Evolutionary conservation across 1,140 invertebrate species (phyloP), one percentile per base, ranked within the genome.

Genomic region (Caenorhabditis brenneri): DNA sequence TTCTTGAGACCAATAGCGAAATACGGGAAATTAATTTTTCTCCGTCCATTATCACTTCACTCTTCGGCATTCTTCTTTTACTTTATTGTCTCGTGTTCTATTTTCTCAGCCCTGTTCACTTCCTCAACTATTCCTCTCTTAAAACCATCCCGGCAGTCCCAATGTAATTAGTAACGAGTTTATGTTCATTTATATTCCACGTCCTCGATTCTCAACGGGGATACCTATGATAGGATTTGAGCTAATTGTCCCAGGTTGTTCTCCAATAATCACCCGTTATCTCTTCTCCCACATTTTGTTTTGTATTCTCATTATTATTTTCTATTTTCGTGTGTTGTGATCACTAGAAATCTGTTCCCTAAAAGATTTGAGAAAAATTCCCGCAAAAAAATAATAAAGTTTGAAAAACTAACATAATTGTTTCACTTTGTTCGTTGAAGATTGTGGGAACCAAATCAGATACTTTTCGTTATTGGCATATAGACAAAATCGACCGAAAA

Each of bases 1-100:
- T 74, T 46, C n/a, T 74, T 24, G 36, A 74, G 65, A 74, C 65
- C 65, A 74, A 74, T 74, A 74, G 65, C n/a, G 24, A 39, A 42
- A 46, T 65, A 65, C 58, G 36, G 65, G 22, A 74, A 31, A n/a
- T 39, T 74, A 36, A n/a, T 31, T 9, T 39, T 36, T 36, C 27
- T 16, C 58, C n/a, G 31, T 36, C 12, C 58, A 65, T 16, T 65
- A n/a, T 65, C 58, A 36, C 15, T 3, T 65, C 31, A 36, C 12
- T 24, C 22, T 27, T 33, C 19, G 16, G 27, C 36, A 22, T 36
- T 10, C 16, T 36, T 36, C 16, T 65, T 65, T 7, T 16, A 33
- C 27, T 22, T n/a, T 29, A 36, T 27, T 10, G 12, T 24, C 22
- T 19, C n/a, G 15, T 42, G 33, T 46, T 46, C 65, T 74, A 33